These are phyloP conservation scores for Gnathochromis pfefferi DNA, from an alignment of 2,113 vertebrate species.

Conservation along the genomic window DNA sequence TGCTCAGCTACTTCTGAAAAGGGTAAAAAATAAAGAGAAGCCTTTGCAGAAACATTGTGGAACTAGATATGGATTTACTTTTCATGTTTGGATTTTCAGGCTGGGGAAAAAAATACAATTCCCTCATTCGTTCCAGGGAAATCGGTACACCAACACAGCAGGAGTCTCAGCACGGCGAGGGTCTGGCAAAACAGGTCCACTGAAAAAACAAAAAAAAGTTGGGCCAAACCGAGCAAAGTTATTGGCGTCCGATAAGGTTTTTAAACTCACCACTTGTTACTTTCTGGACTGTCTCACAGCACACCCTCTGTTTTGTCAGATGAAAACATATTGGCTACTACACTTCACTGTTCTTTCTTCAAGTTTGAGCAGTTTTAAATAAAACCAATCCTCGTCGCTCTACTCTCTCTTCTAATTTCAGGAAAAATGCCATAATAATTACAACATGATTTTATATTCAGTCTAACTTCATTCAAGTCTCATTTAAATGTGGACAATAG, in stretches of 20 bases:
- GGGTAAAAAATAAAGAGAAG: background rate
- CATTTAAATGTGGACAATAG: background rate
- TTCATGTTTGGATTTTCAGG: background rate
- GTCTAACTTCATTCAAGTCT: background rate
- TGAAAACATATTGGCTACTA: background rate
- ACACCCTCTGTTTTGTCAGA: background rate
- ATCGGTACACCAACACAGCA: background rate
- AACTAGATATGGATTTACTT: background rate
- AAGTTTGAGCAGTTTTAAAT: background rate
- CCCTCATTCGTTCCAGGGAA: background rate
- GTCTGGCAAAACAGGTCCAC: background rate
- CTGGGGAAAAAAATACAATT: background rate
- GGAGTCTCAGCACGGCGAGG: background rate
- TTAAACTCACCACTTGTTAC: background rate
- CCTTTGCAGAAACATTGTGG: background rate
- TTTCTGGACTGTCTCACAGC: background rate
- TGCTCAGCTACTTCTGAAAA: background rate
- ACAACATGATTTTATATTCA: background rate
- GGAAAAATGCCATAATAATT: background rate
- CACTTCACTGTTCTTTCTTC: background rate
- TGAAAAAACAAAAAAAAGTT: background rate
- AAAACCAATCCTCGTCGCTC: background rate
- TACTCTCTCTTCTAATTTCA: background rate
- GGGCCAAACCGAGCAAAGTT: background rate
- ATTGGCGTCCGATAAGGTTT: background rate